These are phyloP conservation scores for Masnerella sp. DNA, from an alignment of 2,888 invertebrate species.

Conservation along the genomic window DNA sequence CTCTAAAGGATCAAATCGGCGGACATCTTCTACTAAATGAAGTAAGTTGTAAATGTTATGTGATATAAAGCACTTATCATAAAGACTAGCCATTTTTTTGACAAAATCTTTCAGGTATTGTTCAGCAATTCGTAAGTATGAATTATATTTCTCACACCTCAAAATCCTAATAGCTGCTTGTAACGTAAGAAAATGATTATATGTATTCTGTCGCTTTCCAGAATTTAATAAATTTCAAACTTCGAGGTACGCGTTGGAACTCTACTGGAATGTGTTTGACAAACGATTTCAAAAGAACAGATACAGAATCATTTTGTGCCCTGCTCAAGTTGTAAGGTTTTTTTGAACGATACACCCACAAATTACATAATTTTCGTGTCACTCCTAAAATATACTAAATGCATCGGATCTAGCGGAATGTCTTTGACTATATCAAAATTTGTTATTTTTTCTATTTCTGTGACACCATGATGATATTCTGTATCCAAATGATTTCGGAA, in stretches of 20 bases:
- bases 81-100: conserved; percentile 6
- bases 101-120: conserved; percentile 30
- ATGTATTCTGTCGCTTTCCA: conserved; percentile 31
- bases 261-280: conserved; percentile 16
- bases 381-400: conserved; percentile 14
- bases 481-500: conserved; percentile 4
- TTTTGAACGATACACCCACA: conserved; percentile 5
- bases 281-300: too few relatives aligned
- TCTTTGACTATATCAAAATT: conserved; percentile 11
- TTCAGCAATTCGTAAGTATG: too few relatives aligned
- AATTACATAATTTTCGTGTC: conserved; percentile 1
- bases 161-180: conserved; percentile 18
- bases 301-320: too few relatives aligned
- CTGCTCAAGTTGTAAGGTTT: background rate
- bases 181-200: conserved; percentile 16
- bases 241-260: conserved; percentile 15
- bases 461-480: background rate
- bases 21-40: conserved; percentile 29
- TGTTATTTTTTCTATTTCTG: conserved; percentile 4
- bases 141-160: background rate
- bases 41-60: conserved; percentile 20
- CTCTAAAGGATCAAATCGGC: conserved; percentile 3
- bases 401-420: conserved; percentile 24
- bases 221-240: conserved; percentile 4
- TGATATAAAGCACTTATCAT: conserved; percentile 11